phyloP scores from a whole-genome alignment of 2,888 invertebrate species.

The Clitarchus hookeri region DNA sequence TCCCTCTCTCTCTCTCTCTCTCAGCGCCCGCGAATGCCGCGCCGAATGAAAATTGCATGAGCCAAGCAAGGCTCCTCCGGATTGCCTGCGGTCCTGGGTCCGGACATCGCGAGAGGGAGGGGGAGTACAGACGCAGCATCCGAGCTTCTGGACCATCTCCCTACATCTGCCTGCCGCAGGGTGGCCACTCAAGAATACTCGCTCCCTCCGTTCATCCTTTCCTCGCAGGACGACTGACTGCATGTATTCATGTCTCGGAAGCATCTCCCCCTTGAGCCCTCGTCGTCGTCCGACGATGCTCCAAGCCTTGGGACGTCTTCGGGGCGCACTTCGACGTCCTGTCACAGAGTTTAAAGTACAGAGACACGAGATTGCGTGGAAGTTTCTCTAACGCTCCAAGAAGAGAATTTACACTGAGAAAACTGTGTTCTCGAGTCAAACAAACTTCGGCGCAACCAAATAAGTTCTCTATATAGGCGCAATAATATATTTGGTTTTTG shows the following conservation, averaged over 20 bases:
- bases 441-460: too few relatives aligned
- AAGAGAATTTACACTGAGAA: too few relatives aligned
- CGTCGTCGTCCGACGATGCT: neutral
- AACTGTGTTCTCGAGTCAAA: too few relatives aligned
- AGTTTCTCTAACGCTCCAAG: too few relatives aligned
- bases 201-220: neutral
- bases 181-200: neutral
- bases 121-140: neutral
- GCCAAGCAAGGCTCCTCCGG: neutral
- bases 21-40: neutral
- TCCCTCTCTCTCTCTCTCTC: too few relatives aligned
- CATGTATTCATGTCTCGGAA: neutral
- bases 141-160: neutral
- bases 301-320: neutral
- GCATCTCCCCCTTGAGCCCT: neutral
- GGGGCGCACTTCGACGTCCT: too few relatives aligned
- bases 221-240: neutral
- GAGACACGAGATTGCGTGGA: too few relatives aligned
- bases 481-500: too few relatives aligned
- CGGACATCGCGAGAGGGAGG: neutral
- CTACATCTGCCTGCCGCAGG: neutral
- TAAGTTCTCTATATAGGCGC: too few relatives aligned
- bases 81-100: neutral
- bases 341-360: too few relatives aligned
- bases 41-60: conserved; percentile 40